Percentiles rank a stretch among this genome's conserved stretches.
phyloP scores from a whole-genome alignment of 2,888 invertebrate species.

The Habrosyne pyritoides region DNA sequence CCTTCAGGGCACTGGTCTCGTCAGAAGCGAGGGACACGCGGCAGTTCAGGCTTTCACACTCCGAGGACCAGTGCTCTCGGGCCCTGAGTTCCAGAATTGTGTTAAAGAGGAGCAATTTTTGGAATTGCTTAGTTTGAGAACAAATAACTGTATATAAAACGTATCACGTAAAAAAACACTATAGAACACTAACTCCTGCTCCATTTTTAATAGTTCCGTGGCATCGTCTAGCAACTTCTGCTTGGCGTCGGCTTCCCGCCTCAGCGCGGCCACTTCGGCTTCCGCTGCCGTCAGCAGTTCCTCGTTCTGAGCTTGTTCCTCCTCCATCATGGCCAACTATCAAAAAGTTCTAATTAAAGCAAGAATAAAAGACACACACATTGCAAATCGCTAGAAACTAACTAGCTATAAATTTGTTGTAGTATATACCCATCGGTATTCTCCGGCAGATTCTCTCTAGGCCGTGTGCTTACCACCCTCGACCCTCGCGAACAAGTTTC shows the following conservation, averaged over 20 bases:
- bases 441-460: too few species aligned
- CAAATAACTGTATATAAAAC: too few species aligned
- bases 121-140: too few species aligned
- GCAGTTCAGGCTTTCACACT: conserved; percentile 29
- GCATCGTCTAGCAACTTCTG: conserved; percentile 38
- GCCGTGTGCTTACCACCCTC: too few species aligned
- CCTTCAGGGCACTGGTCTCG: conserved; percentile 28
- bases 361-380: neutral
- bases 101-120: too few species aligned
- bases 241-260: conserved; percentile 43
- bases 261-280: conserved; percentile 46
- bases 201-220: conserved; percentile 38
- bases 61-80: conserved; percentile 32
- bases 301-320: conserved; percentile 58
- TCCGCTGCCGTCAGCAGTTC: conserved; percentile 52
- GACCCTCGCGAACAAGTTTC: too few species aligned
- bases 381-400: too few species aligned
- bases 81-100: too few species aligned
- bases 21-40: conserved; percentile 27
- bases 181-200: conserved; percentile 44
- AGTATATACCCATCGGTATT: too few species aligned
- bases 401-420: too few species aligned
- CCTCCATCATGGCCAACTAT: conserved; percentile 59
- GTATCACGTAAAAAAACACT: too few species aligned
- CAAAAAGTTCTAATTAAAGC: too few species aligned